phyloP scores from a whole-genome alignment of 2,888 invertebrate species.

The Caenorhabditis sulstoni region DNA sequence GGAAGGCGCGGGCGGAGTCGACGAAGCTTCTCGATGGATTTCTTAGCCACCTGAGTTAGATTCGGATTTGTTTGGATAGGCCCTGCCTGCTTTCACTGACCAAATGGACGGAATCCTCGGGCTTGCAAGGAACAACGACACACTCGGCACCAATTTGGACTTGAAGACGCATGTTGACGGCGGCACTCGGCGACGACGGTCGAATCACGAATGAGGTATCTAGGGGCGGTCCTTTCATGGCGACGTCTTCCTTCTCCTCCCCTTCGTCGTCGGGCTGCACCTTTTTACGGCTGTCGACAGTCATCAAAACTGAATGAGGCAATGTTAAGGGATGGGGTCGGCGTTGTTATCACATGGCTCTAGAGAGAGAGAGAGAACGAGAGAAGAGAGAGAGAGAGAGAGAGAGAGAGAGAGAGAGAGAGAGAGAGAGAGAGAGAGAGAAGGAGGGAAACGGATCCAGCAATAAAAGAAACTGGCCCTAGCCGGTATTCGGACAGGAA shows the following conservation, averaged over 20 bases:
- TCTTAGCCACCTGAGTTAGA: conserved; percentile 60
- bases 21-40: conserved; percentile 63
- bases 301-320: conserved; percentile 54
- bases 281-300: conserved; percentile 59
- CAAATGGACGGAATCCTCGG: conserved; percentile 62
- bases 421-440: no score
- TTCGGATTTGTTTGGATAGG: not conserved
- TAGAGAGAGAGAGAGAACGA: conserved; percentile 14
- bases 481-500: conserved; percentile 13
- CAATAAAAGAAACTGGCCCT: conserved; percentile 44
- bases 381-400: no score
- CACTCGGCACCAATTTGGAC: conserved; percentile 71
- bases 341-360: conserved; percentile 57
- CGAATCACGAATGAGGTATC: conserved; percentile 46
- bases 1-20: conserved; percentile 63
- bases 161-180: conserved; percentile 68
- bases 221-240: conserved; percentile 30
- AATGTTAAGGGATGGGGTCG: conserved; percentile 29
- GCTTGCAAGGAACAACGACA: conserved; percentile 67
- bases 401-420: no score
- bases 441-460: conserved; percentile 46
- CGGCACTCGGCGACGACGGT: conserved; percentile 9
- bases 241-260: conserved; percentile 36
- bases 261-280: conserved; percentile 42
- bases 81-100: no score